Evolutionary conservation across 2,888 invertebrate species (phyloP).

Genomic region (Calephelis perditalis): DNA sequence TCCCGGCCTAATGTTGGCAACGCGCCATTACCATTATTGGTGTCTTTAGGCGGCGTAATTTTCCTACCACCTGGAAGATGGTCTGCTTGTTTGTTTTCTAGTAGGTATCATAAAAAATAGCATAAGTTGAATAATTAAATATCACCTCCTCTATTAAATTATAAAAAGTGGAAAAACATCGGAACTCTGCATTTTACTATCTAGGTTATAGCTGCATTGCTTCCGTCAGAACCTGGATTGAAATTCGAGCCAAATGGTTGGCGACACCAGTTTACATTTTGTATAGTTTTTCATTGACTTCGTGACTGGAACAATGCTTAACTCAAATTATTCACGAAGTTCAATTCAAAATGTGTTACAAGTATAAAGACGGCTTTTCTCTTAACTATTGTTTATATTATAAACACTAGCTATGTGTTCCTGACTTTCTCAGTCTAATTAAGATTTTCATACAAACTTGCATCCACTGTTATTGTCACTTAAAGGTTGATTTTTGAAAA

Average conservation of each 20-base stretch:
- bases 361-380: background rate
- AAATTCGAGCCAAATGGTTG: constrained; percentile 17
- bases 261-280: constrained; percentile 12
- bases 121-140: background rate
- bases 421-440: too few species aligned
- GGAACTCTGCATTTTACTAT: constrained; percentile 16
- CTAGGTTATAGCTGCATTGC: constrained; percentile 15
- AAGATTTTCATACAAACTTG: too few species aligned
- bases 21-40: too few species aligned
- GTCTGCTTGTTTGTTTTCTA: too few species aligned
- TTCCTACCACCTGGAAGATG: too few species aligned
- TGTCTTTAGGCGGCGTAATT: too few species aligned
- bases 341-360: background rate
- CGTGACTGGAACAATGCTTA: constrained; percentile 9
- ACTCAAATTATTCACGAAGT: constrained; percentile 1
- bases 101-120: too few species aligned
- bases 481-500: too few species aligned
- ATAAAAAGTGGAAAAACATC: constrained; percentile 9
- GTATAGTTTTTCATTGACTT: constrained; percentile 2
- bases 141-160: background rate
- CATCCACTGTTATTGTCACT: too few species aligned
- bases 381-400: background rate
- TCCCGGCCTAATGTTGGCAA: too few species aligned
- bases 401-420: too few species aligned
- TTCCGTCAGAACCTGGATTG: constrained; percentile 13